Percentiles rank a stretch among this genome's conserved stretches.
Evolutionary conservation across 64 coral and sea anemone genomes (phyloP).

Genomic region (Montipora sp.): DNA sequence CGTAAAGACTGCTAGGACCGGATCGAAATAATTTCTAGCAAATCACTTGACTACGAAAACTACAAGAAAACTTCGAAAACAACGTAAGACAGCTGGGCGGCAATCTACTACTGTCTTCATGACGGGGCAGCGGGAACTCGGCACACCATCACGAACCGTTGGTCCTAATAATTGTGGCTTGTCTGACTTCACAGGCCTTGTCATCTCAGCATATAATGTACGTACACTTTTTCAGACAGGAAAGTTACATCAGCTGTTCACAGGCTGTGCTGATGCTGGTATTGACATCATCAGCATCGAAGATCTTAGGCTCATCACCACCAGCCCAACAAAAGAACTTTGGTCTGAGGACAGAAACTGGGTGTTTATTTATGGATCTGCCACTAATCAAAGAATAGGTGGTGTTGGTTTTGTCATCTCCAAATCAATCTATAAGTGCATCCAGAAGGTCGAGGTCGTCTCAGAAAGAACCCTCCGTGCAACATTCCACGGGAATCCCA

Average conservation of each 20-base stretch:
- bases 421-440: no score
- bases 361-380: no score
- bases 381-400: no score
- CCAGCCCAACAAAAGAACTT: background rate
- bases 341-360: no score
- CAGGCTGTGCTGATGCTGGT: no score
- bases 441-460: no score
- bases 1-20: background rate
- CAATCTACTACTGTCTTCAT: background rate
- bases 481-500: no score
- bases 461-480: no score
- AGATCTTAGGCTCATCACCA: constrained; percentile 1
- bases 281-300: background rate
- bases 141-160: background rate
- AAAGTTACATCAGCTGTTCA: no score
- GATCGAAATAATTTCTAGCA: background rate
- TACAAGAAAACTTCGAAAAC: background rate
- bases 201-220: background rate
- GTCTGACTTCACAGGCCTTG: background rate
- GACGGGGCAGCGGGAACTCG: background rate
- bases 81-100: no score
- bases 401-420: no score
- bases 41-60: background rate
- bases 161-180: background rate
- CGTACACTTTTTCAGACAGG: no score